Percentiles rank a stretch among this genome's conserved stretches.
Evolutionary conservation across 2,888 invertebrate species (phyloP).

Genomic region (Sipha maydis): DNA sequence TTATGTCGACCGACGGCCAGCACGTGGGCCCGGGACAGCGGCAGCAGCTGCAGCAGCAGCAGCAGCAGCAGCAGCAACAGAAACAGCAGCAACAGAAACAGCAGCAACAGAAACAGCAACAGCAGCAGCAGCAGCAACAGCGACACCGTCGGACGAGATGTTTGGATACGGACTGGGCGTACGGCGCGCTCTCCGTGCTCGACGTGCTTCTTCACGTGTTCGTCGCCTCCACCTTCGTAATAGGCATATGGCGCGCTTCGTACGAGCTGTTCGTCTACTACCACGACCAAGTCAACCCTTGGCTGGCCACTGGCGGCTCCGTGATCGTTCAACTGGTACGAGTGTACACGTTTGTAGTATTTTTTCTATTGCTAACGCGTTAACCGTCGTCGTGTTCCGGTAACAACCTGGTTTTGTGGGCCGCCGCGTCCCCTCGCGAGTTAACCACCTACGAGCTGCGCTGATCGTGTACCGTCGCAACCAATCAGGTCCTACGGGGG

Average conservation of each 20-base stretch:
- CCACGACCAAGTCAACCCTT: conserved; percentile 70
- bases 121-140: background rate
- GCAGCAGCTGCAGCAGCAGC: background rate
- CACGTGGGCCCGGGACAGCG: conserved; percentile 4
- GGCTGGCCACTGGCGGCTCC: conserved; percentile 69
- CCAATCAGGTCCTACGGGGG: too few species aligned
- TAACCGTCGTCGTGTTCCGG: too few species aligned
- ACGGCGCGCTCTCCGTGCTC: conserved; percentile 65
- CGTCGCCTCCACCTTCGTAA: conserved; percentile 84
- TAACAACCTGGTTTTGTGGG: too few species aligned
- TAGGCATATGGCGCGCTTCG: conserved; percentile 88
- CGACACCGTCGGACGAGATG: background rate
- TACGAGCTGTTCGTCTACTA: conserved; percentile 72
- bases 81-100: background rate
- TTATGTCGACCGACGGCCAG: conserved; percentile 16
- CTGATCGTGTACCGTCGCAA: too few species aligned
- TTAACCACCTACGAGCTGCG: too few species aligned
- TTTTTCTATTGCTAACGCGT: too few species aligned
- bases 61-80: background rate
- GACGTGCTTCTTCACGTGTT: conserved; percentile 73
- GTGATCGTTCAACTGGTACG: conserved; percentile 70
- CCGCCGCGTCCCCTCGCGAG: too few species aligned
- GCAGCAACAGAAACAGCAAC: background rate
- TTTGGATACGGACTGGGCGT: conserved; percentile 11
- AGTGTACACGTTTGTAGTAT: background rate